A percentile compares a stretch with the other conserved stretches of the same genome.
These are phyloP conservation scores for Phaethon lepturus DNA, from an alignment of 2,113 vertebrate genomes.

Conservation along the genomic window DNA sequence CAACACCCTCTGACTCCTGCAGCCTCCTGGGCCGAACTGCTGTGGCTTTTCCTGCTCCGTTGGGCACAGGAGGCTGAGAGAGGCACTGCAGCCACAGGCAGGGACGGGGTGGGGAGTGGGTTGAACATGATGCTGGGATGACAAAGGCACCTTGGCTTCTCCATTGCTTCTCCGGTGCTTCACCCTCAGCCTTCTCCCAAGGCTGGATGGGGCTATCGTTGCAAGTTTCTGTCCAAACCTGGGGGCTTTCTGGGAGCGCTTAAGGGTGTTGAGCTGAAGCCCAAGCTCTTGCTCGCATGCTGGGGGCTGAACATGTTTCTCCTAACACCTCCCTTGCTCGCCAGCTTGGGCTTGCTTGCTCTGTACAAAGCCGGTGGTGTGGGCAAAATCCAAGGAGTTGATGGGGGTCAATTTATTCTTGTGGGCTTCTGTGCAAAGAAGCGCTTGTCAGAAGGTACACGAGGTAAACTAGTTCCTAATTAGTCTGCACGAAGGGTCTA, in stretches of 20 bases:
- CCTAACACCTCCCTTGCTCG: background rate
- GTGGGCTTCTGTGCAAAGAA: constrained; percentile 16
- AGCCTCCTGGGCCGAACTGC: background rate
- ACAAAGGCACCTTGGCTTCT: background rate
- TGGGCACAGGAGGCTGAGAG: background rate
- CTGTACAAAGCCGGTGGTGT: background rate
- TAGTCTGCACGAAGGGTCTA: constrained; percentile 27
- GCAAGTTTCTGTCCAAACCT: background rate
- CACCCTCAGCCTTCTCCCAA: background rate
- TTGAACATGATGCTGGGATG: background rate
- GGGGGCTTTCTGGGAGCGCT: background rate
- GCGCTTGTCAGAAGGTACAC: constrained; percentile 24
- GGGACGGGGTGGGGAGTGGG: background rate
- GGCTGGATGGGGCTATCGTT: background rate
- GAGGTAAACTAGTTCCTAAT: constrained; percentile 55
- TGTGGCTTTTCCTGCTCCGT: background rate
- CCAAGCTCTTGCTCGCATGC: background rate
- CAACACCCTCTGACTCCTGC: background rate
- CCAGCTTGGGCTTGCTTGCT: background rate
- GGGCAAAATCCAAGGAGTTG: background rate
- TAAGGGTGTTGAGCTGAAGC: background rate
- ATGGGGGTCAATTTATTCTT: background rate
- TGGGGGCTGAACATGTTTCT: rapidly evolving
- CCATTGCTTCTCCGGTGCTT: background rate
- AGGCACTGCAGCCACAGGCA: background rate